Conservation (phyloP, 2,888 invertebrate genomes). For the Acheta domesticus region DNA sequence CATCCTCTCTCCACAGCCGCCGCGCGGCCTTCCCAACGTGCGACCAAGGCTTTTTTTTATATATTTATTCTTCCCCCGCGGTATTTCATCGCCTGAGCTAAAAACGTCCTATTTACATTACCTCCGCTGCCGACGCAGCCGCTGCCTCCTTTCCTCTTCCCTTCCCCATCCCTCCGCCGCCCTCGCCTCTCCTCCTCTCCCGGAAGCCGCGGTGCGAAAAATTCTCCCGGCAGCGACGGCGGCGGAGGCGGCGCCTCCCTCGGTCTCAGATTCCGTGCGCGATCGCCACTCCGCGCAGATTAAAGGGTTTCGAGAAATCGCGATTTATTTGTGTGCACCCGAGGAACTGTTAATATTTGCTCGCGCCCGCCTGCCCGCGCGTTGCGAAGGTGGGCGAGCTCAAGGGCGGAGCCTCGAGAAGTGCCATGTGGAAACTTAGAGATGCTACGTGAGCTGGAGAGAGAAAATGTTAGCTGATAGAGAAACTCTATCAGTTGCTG, state of each 20-base stretch:
- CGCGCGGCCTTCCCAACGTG: not conserved
- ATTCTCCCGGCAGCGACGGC: no score
- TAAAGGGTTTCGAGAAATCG: slow-evolving; percentile 18
- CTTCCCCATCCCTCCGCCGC: not conserved
- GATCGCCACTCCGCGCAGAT: not conserved
- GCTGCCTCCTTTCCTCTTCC: slow-evolving; percentile 22
- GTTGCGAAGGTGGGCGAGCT: no score
- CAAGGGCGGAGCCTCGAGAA: no score
- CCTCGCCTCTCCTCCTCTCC: not conserved
- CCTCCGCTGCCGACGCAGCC: not conserved
- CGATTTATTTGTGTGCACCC: not conserved
- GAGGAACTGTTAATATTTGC: slow-evolving; percentile 18
- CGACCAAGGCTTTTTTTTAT: slow-evolving; percentile 10
- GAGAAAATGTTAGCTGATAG: no score
- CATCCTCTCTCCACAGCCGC: not conserved
- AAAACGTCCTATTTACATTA: slow-evolving; percentile 18
- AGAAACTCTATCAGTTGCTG: no score
- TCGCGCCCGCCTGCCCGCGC: not conserved
- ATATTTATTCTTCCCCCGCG: slow-evolving; percentile 18
- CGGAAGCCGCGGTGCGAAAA: no score
- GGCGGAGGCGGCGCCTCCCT: not conserved
- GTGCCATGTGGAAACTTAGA: no score
- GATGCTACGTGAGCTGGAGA: no score
- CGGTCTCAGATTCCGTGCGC: not conserved
- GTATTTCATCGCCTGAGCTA: slow-evolving; percentile 18